A percentile compares a stretch with the other conserved stretches of the same genome.
Evolutionary conservation across 1,140 invertebrate genomes (phyloP).

Genomic region (Lepidurus arcticus): DNA sequence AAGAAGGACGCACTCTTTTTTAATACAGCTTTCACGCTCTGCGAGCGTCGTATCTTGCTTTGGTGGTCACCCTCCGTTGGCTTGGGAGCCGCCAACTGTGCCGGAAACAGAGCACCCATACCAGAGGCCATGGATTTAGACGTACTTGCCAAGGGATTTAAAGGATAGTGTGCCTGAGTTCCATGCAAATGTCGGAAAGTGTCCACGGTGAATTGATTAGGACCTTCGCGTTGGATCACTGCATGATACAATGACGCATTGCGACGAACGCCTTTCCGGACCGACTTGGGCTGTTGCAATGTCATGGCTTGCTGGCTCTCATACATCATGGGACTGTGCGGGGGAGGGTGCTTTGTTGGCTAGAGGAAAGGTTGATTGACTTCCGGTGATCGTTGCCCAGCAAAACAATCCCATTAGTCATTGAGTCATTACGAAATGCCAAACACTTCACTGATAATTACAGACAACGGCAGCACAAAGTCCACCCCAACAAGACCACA

Average conservation of each 20-base stretch:
- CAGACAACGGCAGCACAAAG: no score
- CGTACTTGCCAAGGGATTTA: neutral
- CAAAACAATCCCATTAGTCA: neutral
- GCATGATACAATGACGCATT: conserved; percentile 10
- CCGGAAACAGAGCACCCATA: neutral
- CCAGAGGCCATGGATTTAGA: neutral
- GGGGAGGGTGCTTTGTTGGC: neutral
- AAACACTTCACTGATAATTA: neutral
- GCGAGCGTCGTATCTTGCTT: neutral
- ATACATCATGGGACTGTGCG: neutral
- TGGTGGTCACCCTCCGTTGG: neutral
- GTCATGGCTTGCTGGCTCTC: neutral
- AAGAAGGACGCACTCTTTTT: conserved; percentile 15
- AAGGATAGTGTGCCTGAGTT: neutral
- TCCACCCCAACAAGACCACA: no score
- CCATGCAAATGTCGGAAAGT: conserved; percentile 9
- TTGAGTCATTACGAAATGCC: neutral
- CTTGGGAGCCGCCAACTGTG: conserved; percentile 8
- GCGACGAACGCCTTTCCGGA: conserved; percentile 7
- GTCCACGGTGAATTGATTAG: conserved; percentile 9
- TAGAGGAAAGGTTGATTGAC: neutral
- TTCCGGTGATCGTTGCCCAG: neutral
- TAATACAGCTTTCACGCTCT: neutral
- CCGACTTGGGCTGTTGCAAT: neutral
- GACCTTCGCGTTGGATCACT: conserved; percentile 13